Base-by-base conservation (phyloP, 2,113 vertebrate species). In the Hylia prasina region DNA sequence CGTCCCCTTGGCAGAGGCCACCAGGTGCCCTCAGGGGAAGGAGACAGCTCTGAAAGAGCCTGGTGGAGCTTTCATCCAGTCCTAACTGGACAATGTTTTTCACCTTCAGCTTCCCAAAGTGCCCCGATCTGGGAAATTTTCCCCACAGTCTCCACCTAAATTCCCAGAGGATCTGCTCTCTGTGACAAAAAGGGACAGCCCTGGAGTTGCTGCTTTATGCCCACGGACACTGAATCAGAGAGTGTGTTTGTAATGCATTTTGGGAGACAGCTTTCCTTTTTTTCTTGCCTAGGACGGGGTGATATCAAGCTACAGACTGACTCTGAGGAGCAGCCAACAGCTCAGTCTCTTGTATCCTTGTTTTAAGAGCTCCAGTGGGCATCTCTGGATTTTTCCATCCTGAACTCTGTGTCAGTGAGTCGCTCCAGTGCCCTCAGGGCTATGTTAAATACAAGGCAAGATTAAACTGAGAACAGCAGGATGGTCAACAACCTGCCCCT, bases 381-480 rank as follows among this genome's bases (percentile, higher is more conserved):
- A 40, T 8, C 31, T 75, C 27, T 64, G 57, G 69, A 40, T 82
- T 90, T 91, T 76, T 44, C 78, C 87, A 51, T 35, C 64, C 56
- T 58, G 16, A 91, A 56, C 21, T 73, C 54, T 54, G 45, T 89
- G 68, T 53, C 68, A 81, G 40, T 0, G 1, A 77, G 54, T 24
- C 0, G 0, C 51, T 84, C 53, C 28, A 51, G 48, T 16, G 37
- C 48, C 45, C 71, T 82, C 25, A 75, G 57, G 92, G n/a, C 53
- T 56, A 1, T 31, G 39, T 63, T 58, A 70, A 91, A 89, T 19
- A 48, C 16, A 48, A 69, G 37, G 22, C 40, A 72, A 76, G 48
- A 76, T 57, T 69, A 79, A 88, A 92, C 48, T 42, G 66, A 51
- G 61, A 82, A 17, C 73, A 93, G 56, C 73, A 94, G 65, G 65